Base-by-base conservation (phyloP, 2,113 vertebrate species). In the Sturnus vulgaris region DNA sequence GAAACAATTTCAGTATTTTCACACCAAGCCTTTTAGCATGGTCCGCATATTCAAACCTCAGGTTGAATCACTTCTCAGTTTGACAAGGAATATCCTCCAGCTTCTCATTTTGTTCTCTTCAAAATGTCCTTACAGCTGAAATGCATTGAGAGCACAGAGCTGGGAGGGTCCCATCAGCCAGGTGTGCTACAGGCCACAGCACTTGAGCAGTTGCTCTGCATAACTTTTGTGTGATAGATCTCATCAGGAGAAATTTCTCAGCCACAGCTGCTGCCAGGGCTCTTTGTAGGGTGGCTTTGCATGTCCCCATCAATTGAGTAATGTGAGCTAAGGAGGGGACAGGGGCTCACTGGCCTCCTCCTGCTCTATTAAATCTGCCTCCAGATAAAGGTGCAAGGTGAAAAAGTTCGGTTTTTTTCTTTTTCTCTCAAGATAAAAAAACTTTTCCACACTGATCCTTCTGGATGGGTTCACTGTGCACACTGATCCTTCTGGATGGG, bases 21-120 rank as follows among this genome's bases (percentile, higher is more conserved):
- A 88, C 65, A 90, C 46, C 44, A n/a, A 73, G 47, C 59, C 89
- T 97, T 96, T 96, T 47, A 86, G 59, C 79, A 85, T 57, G 64
- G 87, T 76, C 90, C 70, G 24, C 35, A 37, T 96, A 92, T 47
- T 96, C 97, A 97, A 97, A 97, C 97, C 94, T 97, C 97, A 97
- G 97, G 96, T 87, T 96, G 98, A 98, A 98, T 96, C 60, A 64
- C 95, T 93, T 85, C 81, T 98, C 91, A 85, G 90, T 97, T 93
- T 91, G 96, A 61, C 22, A 14, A 72, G 61, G 82, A 82, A 75
- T 47, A 50, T 39, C 37, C 27, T 91, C 50, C 63, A 77, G 25
- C 65, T 35, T 70, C 90, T 87, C 52, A 5, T 68, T 47, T 92
- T 33, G 25, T 30, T 82, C 33, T 82, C 50, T 33, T 82, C 75